phyloP scores from a whole-genome alignment of 2,113 vertebrate genomes.

The Dendrocopos noguchii region DNA sequence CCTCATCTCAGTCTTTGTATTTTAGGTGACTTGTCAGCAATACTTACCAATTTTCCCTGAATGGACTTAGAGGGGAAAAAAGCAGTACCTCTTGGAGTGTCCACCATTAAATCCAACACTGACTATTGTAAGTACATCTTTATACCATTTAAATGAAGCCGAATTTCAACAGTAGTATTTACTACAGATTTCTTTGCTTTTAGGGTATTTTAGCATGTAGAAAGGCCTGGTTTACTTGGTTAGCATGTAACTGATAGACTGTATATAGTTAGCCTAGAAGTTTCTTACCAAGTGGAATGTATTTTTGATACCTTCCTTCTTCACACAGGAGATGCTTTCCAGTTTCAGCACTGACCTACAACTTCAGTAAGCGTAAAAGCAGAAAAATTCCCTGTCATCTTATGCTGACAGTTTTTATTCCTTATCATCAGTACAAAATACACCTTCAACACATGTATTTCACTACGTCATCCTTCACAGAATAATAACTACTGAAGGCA shows the following conservation, averaged over 20 bases:
- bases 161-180: neutral
- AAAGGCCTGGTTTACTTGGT: neutral
- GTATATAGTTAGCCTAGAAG: neutral
- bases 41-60: neutral
- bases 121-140: neutral
- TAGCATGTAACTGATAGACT: neutral
- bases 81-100: neutral
- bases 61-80: neutral
- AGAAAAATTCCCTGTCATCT: neutral
- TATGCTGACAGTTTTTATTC: neutral
- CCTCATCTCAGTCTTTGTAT: neutral
- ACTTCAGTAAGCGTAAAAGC: neutral
- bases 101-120: neutral
- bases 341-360: neutral
- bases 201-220: neutral
- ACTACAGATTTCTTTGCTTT: neutral
- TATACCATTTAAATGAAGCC: neutral
- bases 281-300: neutral
- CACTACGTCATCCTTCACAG: neutral
- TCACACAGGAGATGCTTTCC: neutral
- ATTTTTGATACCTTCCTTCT: neutral
- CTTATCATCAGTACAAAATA: neutral
- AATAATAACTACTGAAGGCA: neutral
- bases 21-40: neutral
- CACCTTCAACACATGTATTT: neutral